Percentiles rank a stretch among this genome's conserved stretches.
phyloP scores from a whole-genome alignment of 2,888 invertebrate species.

The Lasioglossum zephyrum region DNA sequence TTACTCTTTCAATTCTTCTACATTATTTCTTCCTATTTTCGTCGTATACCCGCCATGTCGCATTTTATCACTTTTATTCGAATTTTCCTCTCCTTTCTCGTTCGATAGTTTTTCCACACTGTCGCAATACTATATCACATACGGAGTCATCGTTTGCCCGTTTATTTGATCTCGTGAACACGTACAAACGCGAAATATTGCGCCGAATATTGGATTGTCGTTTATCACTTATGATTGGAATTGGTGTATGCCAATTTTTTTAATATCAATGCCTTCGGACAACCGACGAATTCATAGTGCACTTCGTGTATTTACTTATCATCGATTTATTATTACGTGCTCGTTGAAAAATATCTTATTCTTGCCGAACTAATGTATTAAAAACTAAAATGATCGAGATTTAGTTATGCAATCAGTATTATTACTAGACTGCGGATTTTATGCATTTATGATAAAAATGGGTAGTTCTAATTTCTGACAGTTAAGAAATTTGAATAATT shows the following conservation, averaged over 20 bases:
- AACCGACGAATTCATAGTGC: conserved; percentile 6
- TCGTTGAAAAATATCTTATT: background rate
- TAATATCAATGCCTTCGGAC: conserved; percentile 18
- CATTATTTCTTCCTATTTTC: conserved; percentile 6
- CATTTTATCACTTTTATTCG: background rate
- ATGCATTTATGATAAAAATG: too few relatives aligned
- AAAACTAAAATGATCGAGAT: background rate
- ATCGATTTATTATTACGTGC: conserved; percentile 6
- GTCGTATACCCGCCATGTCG: background rate
- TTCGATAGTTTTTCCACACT: background rate
- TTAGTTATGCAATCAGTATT: background rate
- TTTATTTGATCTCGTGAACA: conserved; percentile 47
- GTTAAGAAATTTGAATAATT: too few relatives aligned
- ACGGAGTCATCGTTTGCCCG: conserved; percentile 38
- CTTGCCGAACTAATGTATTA: background rate
- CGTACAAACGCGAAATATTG: conserved; percentile 55
- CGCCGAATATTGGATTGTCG: conserved; percentile 58
- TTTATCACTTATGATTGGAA: conserved; percentile 55
- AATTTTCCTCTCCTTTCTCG: conserved; percentile 3
- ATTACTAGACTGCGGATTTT: background rate
- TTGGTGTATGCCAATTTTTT: conserved; percentile 46
- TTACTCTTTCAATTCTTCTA: background rate
- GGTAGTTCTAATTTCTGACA: too few relatives aligned
- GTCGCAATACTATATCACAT: conserved; percentile 29
- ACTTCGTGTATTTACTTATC: background rate